Evolutionary conservation across 1,140 invertebrate species (phyloP), one percentile per base, ranked within the genome.

Genomic region (Scylla paramamosain): DNA sequence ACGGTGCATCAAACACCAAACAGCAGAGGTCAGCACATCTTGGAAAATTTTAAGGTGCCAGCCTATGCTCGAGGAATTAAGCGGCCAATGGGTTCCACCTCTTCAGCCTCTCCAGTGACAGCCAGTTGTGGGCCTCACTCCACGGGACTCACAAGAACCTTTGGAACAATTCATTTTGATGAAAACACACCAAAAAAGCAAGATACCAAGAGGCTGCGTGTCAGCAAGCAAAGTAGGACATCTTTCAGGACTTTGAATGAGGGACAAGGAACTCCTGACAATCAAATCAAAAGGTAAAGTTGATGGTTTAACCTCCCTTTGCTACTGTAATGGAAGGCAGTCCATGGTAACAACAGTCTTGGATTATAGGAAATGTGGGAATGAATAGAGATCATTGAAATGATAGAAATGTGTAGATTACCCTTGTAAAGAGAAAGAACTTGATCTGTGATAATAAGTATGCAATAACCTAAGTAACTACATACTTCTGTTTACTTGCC

Each of bases 41-140:
- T n/a, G n/a, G 83, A 25, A 87, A 93, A 86, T 31, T 93, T 93
- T 45, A 93, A 93, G 83, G 48, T 94, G 0, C 93, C 93, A 6
- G 83, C 31, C 32, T 52, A 94, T 45, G 48, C 87, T n/a, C 46
- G 93, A 90, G 93, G 93, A 29, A 82, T 94, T 25, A 94, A 94
- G 39, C 52, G 93, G 3, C 28, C 93, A 12, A 28, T 94, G 67
- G 39, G 93, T 16, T 94, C 84, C 32, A 83, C 25, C 39, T 59
- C 4, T 90, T 39, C 82, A 48, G 91, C 87, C 48, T 84, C 93
- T 1, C 93, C 93, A 4, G 29, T 52, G 20, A 16, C 39, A 25
- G 6, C 87, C 29, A 20, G 25, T 25, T 83, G 88, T 52, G 45
- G 6, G 0, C 12, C n/a, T 83, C 39, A 12, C n/a, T 83, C 87